Evolutionary conservation across 2,888 invertebrate species (phyloP), one percentile per base, ranked within the genome.

Genomic region (Sphaeridia pumilis): DNA sequence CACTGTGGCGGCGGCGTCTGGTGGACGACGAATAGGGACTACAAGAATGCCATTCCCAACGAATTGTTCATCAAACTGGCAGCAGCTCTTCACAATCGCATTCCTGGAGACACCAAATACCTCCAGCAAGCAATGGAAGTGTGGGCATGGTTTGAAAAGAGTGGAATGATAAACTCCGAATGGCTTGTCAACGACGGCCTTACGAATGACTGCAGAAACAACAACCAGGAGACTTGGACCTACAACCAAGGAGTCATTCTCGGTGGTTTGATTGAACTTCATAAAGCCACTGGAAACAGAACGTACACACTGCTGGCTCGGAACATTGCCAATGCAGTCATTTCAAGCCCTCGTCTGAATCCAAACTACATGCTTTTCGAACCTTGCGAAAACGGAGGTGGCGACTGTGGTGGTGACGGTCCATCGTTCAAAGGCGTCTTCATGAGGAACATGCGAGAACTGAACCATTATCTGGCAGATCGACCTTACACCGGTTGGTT

Each of bases 191-290:
- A 63, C 27, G 62, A 63, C 51, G 62, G 62, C 2, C 51, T 63
- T 7, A 56, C 57, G 10, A 46, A 46, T 4, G 54, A 58, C 21
- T 63, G 62, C 42, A 34, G 46, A 24, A 63, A 60, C 41, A 63
- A 63, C 50, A 55, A 55, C 12, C 43, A 50, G 4, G 54, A 51
- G 0, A 56, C 60, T 3, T 62, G 62, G 62, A 58, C 58, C 7
- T 62, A 62, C 36, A 62, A 62, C 41, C 62, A 62, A 46, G 64
- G 63, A 5, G 58, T 63, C 1, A 58, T 63, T 46, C 47, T 63
- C 12, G 63, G 64, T 12, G 64, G 58, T 2, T 50, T 61, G 1
- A 56, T 56, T 1, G 61, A 63, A 27, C 43, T 64, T 4, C 41
- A 28, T 7, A 52, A 52, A 10, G 62, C 59, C 7, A 59, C 59